Conservation (phyloP, 2,888 invertebrate genomes). For the Spilarctia lutea region DNA sequence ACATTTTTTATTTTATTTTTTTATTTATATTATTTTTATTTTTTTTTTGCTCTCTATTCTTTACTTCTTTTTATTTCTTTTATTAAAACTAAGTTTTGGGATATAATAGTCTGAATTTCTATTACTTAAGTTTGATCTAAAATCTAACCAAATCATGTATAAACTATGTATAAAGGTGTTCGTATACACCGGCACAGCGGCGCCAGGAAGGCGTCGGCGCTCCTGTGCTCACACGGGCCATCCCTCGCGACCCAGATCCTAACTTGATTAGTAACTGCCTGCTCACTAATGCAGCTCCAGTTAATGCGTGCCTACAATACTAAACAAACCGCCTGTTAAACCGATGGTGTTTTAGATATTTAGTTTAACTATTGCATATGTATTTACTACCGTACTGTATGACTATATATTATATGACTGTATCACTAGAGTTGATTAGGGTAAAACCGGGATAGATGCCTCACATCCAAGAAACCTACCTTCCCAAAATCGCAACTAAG, state of each 20-base stretch:
- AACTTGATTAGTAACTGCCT: constrained; percentile 68
- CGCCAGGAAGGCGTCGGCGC: constrained; percentile 70
- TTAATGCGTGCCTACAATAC: constrained; percentile 37
- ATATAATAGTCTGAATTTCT: background rate
- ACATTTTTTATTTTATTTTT: background rate
- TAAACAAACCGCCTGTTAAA: constrained; percentile 37
- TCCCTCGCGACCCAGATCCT: constrained; percentile 65
- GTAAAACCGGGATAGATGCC: too few relatives aligned
- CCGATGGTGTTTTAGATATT: constrained; percentile 6
- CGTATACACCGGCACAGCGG: constrained; percentile 26
- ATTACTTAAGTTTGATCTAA: background rate
- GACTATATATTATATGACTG: too few relatives aligned
- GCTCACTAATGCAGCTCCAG: constrained; percentile 58
- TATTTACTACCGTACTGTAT: too few relatives aligned
- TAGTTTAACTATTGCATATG: background rate
- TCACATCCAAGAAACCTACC: too few relatives aligned
- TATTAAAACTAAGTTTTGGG: background rate
- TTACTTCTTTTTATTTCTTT: too few relatives aligned
- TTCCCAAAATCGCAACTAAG: too few relatives aligned
- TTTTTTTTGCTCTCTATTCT: background rate
- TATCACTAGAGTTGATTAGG: background rate
- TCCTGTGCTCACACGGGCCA: constrained; percentile 61
- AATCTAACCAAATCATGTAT: background rate
- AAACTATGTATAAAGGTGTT: background rate
- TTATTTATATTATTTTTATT: too few relatives aligned